Percentiles rank a stretch among this genome's conserved stretches.
These are phyloP conservation scores for Meriones psammophilus DNA, from an alignment of 2,797 vertebrate genomes.

Conservation along the genomic window DNA sequence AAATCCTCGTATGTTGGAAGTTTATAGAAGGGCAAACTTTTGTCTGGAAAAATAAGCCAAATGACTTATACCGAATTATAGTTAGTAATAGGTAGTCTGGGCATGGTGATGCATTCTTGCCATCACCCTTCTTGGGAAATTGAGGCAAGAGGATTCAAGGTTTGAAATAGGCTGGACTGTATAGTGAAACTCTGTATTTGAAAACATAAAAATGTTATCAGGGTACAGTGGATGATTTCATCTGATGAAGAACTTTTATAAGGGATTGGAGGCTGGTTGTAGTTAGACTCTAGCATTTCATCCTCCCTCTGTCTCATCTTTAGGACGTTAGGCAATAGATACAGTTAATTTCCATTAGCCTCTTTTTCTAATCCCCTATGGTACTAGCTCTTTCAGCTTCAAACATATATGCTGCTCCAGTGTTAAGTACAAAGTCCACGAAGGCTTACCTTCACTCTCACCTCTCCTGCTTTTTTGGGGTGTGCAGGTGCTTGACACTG, in stretches of 20 bases:
- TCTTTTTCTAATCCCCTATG: neutral
- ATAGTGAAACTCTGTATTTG: neutral
- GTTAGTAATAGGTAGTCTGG: neutral
- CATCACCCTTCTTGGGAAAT: neutral
- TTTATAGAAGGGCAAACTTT: neutral
- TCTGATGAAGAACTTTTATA: neutral
- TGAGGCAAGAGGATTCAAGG: neutral
- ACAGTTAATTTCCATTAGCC: conserved; percentile 17
- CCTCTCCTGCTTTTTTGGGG: neutral
- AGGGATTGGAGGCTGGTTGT: conserved; percentile 68
- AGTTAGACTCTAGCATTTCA: conserved; percentile 58
- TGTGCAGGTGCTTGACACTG: neutral
- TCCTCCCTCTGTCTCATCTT: neutral
- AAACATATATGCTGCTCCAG: neutral
- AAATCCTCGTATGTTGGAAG: neutral
- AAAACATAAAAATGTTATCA: neutral
- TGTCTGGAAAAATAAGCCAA: neutral
- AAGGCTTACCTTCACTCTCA: neutral
- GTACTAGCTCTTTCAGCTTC: neutral
- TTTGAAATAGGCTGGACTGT: neutral
- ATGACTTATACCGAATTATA: neutral
- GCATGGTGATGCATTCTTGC: neutral
- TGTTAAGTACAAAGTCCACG: neutral
- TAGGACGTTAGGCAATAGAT: conserved; percentile 34
- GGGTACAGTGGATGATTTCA: neutral